Conservation (phyloP, 2,888 invertebrate genomes). For the Belgica antarctica region DNA sequence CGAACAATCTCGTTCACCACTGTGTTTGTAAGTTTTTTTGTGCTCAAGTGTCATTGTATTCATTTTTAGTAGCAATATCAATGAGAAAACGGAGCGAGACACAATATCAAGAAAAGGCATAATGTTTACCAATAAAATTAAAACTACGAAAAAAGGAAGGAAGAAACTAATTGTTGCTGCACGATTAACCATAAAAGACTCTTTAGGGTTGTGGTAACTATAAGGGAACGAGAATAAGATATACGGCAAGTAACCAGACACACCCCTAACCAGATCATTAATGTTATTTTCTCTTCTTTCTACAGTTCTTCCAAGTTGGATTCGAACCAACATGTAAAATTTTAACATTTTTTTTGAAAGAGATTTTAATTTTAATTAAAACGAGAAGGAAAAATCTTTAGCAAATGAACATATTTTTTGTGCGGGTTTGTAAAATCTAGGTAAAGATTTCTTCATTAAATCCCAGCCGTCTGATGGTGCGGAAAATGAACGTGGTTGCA, state of each 20-base stretch:
- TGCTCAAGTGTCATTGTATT: no score
- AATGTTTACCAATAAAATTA: constrained; percentile 33
- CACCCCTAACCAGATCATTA: constrained; percentile 12
- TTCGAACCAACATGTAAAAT: constrained; percentile 7
- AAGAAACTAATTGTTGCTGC: constrained; percentile 41
- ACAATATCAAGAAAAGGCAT: constrained; percentile 28
- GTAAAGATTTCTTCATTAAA: constrained; percentile 1
- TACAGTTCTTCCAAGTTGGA: not conserved
- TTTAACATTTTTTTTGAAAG: not conserved
- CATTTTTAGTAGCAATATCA: no score
- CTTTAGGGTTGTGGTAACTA: not conserved
- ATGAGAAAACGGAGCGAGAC: constrained; percentile 7
- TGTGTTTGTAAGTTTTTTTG: no score
- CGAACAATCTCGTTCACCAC: no score
- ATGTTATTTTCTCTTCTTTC: not conserved
- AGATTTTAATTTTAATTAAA: constrained; percentile 42
- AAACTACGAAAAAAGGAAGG: not conserved
- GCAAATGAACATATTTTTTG: not conserved
- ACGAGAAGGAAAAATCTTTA: not conserved
- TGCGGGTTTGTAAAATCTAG: not conserved
- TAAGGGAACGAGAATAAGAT: not conserved
- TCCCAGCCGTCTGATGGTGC: constrained; percentile 27
- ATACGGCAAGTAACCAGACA: not conserved
- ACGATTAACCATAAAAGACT: constrained; percentile 37
- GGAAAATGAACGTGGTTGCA: not conserved